These are phyloP conservation scores for Candoia aspera DNA, from an alignment of 2,113 vertebrate genomes.

Conservation along the genomic window DNA sequence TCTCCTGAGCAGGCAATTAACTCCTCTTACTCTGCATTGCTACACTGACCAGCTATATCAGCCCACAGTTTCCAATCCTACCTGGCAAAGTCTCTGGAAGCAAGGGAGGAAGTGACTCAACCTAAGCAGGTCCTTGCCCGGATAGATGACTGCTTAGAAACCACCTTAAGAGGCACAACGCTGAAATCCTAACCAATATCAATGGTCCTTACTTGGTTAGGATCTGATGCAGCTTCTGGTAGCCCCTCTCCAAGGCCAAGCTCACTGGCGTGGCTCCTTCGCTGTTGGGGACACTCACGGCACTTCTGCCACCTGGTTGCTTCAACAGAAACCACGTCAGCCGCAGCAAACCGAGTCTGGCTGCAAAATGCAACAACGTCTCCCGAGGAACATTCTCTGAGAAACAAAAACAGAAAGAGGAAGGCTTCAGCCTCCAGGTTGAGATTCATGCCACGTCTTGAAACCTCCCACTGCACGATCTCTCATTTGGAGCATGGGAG, in stretches of 20 bases:
- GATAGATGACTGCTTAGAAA: not conserved
- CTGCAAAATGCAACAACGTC: conserved; percentile 92
- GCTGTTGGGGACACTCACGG: conserved; percentile 84
- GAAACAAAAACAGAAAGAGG: not conserved
- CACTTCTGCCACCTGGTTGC: conserved; percentile 84
- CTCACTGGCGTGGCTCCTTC: conserved; percentile 85
- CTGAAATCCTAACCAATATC: not conserved
- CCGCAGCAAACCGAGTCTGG: conserved; percentile 83
- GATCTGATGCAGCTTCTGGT: conserved; percentile 79
- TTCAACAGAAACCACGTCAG: conserved; percentile 85
- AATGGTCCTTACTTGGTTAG: conserved; percentile 79
- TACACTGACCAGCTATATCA: not conserved
- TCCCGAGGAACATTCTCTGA: conserved; percentile 86
- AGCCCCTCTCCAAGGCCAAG: conserved; percentile 83
- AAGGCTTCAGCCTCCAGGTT: not conserved
- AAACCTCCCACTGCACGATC: not conserved
- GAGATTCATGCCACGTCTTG: not conserved
- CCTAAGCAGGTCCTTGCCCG: not conserved
- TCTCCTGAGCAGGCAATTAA: not conserved
- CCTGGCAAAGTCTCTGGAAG: not conserved
- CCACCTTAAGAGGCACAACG: not conserved
- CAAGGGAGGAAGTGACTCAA: not conserved
- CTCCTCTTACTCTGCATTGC: too few species aligned
- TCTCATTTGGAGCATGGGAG: not conserved
- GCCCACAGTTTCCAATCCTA: not conserved